Conservation (phyloP, 2,888 invertebrate genomes). For the Troides aeacus region DNA sequence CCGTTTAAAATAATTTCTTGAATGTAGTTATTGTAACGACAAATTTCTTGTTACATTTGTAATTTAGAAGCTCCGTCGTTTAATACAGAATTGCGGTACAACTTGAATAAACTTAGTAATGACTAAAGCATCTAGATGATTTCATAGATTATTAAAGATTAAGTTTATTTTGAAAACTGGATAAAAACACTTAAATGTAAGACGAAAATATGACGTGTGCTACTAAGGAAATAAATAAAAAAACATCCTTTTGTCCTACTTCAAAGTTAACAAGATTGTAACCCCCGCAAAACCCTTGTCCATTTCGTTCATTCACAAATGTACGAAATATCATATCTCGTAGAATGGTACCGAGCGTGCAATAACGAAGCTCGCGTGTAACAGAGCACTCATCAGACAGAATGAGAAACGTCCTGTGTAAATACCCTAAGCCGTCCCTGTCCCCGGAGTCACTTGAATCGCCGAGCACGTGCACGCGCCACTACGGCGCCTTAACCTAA, state of each 20-base stretch:
- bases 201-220: not conserved
- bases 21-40: too few relatives aligned
- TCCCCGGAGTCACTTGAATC: conserved; percentile 31
- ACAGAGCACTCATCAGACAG: conserved; percentile 28
- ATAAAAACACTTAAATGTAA: not conserved
- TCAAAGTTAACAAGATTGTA: not conserved
- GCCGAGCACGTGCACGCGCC: conserved; percentile 43
- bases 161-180: too few relatives aligned
- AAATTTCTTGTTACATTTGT: too few relatives aligned
- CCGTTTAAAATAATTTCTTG: too few relatives aligned
- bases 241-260: not conserved
- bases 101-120: too few relatives aligned
- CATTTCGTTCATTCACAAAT: not conserved
- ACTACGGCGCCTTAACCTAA: conserved; percentile 46
- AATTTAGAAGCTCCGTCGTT: too few relatives aligned
- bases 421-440: conserved; percentile 30
- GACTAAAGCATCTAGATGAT: too few relatives aligned
- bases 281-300: not conserved
- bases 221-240: not conserved
- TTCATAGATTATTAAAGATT: too few relatives aligned
- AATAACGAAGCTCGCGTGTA: conserved; percentile 6
- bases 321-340: not conserved
- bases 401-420: conserved; percentile 41
- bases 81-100: too few relatives aligned
- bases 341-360: not conserved